Evolutionary conservation across 2,888 invertebrate genomes (phyloP).

Genomic region (Rhagonycha fulva): DNA sequence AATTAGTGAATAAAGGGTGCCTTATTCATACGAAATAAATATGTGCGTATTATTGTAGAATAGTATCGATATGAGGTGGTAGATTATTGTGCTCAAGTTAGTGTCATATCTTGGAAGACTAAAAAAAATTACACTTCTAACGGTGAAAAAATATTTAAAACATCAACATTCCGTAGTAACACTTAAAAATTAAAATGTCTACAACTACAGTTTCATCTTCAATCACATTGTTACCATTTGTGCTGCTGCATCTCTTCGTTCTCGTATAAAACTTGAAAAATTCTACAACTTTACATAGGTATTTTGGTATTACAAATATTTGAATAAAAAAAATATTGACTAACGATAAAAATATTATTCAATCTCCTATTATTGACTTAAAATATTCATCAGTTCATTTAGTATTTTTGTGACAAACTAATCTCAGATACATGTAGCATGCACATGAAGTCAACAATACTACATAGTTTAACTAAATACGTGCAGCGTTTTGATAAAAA

Average conservation of each 20-base stretch:
- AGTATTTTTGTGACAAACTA: neutral
- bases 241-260: neutral
- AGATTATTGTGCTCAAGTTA: conserved; percentile 9
- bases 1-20: conserved; percentile 5
- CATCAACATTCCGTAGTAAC: neutral
- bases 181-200: neutral
- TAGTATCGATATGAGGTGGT: conserved; percentile 4
- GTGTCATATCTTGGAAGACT: conserved; percentile 1
- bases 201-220: neutral
- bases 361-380: neutral
- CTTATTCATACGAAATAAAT: conserved; percentile 2
- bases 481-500: neutral
- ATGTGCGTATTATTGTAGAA: conserved; percentile 9
- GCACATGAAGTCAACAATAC: neutral
- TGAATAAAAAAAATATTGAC: neutral
- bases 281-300: neutral
- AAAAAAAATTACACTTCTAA: conserved; percentile 8
- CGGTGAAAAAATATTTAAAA: neutral
- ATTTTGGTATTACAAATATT: neutral
- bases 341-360: neutral
- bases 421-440: neutral
- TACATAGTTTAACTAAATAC: neutral
- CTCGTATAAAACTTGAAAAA: neutral
- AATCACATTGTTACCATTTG: neutral
- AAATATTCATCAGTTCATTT: neutral